A percentile compares a stretch with the other conserved stretches of the same genome.
Conservation (phyloP, 1,140 invertebrate species). For the Probaryconus sp. region DNA sequence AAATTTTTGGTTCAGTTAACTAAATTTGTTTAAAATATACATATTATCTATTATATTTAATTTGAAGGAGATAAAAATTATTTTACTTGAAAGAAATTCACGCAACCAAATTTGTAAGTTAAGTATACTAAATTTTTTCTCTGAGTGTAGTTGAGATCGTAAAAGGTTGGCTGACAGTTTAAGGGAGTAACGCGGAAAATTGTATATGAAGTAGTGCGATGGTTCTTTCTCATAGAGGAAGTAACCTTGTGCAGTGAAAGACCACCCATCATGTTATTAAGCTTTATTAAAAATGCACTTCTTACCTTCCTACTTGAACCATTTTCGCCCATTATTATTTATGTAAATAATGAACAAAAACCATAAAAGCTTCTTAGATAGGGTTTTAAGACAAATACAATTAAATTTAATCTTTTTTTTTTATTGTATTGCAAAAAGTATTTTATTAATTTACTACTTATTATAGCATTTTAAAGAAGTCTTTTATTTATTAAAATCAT, state of each 20-base stretch:
- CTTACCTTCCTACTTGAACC: conserved; percentile 4
- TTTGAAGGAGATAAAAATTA: too few species aligned
- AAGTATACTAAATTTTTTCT: too few species aligned
- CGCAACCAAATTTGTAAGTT: too few species aligned
- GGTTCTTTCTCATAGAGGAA: conserved; percentile 19
- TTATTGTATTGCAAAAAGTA: background rate
- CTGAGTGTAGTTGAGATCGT: conserved; percentile 14
- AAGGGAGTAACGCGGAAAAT: conserved; percentile 53
- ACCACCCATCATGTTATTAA: conserved; percentile 49
- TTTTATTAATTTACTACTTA: too few species aligned
- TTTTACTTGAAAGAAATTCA: too few species aligned
- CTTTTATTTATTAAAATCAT: too few species aligned
- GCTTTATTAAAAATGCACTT: conserved; percentile 28
- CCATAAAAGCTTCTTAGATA: background rate
- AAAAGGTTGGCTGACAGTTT: conserved; percentile 42
- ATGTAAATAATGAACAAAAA: conserved; percentile 26
- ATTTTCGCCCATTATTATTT: conserved; percentile 25
- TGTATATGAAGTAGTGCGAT: conserved; percentile 16
- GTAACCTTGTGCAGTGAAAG: conserved; percentile 24
- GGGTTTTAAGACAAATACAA: conserved; percentile 8
- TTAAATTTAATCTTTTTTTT: background rate
- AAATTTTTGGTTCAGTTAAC: too few species aligned
- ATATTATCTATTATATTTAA: too few species aligned
- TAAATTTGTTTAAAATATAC: too few species aligned
- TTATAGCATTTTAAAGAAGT: too few species aligned